These are phyloP conservation scores for Tupiocoris notatus DNA, from an alignment of 2,888 invertebrate genomes.

Conservation along the genomic window DNA sequence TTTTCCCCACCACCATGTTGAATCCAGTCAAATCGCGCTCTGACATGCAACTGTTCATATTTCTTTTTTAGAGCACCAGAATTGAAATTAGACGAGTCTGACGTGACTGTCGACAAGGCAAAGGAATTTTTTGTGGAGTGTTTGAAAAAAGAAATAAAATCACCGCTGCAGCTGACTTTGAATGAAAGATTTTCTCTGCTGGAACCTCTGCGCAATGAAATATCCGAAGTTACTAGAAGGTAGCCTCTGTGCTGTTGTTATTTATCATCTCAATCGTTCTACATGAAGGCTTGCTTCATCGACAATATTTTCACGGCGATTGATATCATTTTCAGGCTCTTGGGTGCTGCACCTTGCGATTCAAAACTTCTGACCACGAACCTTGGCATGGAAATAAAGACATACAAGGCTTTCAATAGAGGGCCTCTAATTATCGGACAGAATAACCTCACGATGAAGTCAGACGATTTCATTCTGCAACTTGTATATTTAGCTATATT, in stretches of 20 bases:
- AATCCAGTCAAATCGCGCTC: neutral
- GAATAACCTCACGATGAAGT: neutral
- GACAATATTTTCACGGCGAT: too few relatives aligned
- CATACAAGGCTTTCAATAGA: neutral
- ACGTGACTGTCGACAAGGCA: too few relatives aligned
- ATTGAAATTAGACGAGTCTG: too few relatives aligned
- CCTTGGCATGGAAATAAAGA: neutral
- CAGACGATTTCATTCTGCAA: neutral
- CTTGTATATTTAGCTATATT: neutral
- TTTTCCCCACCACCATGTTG: too few relatives aligned
- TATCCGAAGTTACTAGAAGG: too few relatives aligned
- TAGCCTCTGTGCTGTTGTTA: too few relatives aligned
- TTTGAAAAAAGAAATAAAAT: neutral
- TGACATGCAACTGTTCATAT: too few relatives aligned
- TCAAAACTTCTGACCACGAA: neutral
- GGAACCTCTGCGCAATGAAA: neutral
- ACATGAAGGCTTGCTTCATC: too few relatives aligned
- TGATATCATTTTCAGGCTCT: neutral
- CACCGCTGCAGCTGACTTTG: neutral
- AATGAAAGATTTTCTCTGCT: neutral
- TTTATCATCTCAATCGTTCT: too few relatives aligned
- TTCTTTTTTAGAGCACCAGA: too few relatives aligned
- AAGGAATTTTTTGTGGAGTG: neutral
- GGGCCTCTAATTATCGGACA: neutral
- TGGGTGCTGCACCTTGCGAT: neutral